These are phyloP conservation scores for Caenorhabditis afra DNA, from an alignment of 2,888 invertebrate species.

Conservation along the genomic window DNA sequence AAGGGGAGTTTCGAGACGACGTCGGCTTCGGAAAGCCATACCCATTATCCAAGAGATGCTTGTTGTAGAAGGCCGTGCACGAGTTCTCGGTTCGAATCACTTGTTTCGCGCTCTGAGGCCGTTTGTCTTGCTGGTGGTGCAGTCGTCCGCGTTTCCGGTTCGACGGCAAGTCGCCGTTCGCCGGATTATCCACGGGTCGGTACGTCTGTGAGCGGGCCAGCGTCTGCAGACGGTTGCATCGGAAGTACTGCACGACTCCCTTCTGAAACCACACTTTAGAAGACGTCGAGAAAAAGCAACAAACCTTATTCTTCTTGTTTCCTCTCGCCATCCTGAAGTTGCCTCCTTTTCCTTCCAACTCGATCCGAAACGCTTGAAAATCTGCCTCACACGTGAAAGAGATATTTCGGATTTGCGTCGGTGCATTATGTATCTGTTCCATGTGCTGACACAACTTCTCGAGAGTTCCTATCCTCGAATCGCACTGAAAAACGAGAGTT, in stretches of 20 bases:
- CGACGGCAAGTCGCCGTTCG: slow-evolving; percentile 39
- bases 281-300: neutral
- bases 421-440: slow-evolving; percentile 65
- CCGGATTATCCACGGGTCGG: slow-evolving; percentile 54
- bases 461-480: slow-evolving; percentile 65
- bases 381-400: slow-evolving; percentile 64
- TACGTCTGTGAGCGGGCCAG: slow-evolving; percentile 43
- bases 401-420: slow-evolving; percentile 65
- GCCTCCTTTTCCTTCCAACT: slow-evolving; percentile 72
- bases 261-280: slow-evolving; percentile 34
- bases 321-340: slow-evolving; percentile 74
- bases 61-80: slow-evolving; percentile 72
- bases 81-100: slow-evolving; percentile 64
- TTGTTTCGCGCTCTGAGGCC: slow-evolving; percentile 42
- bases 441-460: slow-evolving; percentile 71
- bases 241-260: slow-evolving; percentile 67
- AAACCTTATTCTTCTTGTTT: slow-evolving; percentile 66
- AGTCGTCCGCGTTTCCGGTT: slow-evolving; percentile 42
- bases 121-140: slow-evolving; percentile 24
- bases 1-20: neutral
- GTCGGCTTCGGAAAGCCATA: no score
- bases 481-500: slow-evolving; percentile 63
- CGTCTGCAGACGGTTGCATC: slow-evolving; percentile 67
- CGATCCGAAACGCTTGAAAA: slow-evolving; percentile 65
- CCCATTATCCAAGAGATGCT: slow-evolving; percentile 67